phyloP scores from a whole-genome alignment of 2,113 vertebrate species.

The Bos javanicus region DNA sequence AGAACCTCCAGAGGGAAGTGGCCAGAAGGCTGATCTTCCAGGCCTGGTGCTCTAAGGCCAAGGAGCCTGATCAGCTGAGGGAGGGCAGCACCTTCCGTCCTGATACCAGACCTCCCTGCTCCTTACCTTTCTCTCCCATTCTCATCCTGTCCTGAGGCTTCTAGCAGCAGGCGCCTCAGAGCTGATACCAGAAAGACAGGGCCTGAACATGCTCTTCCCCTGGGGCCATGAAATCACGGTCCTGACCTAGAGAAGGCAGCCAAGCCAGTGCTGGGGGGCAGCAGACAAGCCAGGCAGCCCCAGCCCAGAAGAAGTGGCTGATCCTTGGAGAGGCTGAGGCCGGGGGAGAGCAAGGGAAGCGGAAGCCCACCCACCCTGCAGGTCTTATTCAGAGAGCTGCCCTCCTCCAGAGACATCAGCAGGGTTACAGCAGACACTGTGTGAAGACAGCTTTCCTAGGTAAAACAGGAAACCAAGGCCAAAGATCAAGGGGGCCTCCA shows the following conservation, averaged over 20 bases:
- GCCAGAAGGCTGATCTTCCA: not conserved
- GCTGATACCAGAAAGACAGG: slow-evolving; percentile 27
- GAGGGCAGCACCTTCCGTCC: not conserved
- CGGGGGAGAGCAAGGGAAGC: not conserved
- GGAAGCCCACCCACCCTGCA: not conserved
- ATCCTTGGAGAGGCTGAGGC: not conserved
- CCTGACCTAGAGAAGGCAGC: slow-evolving; percentile 26
- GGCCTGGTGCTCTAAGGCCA: not conserved
- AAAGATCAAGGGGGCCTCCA: not conserved
- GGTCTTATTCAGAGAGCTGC: not conserved
- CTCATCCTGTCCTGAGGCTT: not conserved
- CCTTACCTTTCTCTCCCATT: not conserved
- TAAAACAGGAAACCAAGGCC: not conserved
- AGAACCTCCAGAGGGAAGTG: not conserved
- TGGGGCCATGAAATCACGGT: slow-evolving; percentile 21
- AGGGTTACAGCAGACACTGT: not conserved
- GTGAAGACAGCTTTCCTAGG: not conserved
- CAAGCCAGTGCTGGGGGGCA: not conserved
- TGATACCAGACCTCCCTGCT: not conserved
- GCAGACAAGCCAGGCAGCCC: not conserved
- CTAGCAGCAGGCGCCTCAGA: not conserved
- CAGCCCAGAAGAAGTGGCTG: not conserved
- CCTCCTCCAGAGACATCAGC: not conserved
- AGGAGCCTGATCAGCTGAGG: not conserved
- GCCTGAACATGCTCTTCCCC: slow-evolving; percentile 11